Evolutionary conservation across 2,888 invertebrate genomes (phyloP), one percentile per base, ranked within the genome.

Genomic region (Teinopalpus imperialis): DNA sequence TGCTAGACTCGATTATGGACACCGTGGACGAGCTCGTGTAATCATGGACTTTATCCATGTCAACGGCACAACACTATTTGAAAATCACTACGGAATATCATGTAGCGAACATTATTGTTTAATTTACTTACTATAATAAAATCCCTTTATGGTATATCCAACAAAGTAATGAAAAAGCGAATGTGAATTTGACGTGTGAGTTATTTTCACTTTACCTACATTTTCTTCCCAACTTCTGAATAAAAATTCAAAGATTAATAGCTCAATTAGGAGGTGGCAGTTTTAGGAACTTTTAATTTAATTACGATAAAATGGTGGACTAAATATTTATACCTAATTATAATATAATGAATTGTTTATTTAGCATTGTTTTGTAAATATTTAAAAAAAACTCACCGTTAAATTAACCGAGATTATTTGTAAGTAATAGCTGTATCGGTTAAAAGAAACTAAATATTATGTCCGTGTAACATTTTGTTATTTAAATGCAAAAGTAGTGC

Each of bases 1-100:
- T 34, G 35, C 65, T 69, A 5, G 76, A 69, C 4, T 74, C 72
- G 1, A 74, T 59, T 39, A 74, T 67, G 0, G 78, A 78, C 5
- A 65, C 63, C 0, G 73, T 71, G 0, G 78, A 74, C 0, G 74
- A 70, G n/a, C 69, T 66, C 0, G 62, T 57, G 16, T 65, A 63
- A 13, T 61, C 62, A 23, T 40, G 43, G 7, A 34, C 49, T 9
- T 41, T 41, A 9, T 68, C 66, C 74, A 74, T 74, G 4, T 31
- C 50, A 9, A 3, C 29, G 5, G 7, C 39, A 36, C 47, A 29
- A 12, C 36, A 26, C 27, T n/a, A n/a, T n/a, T n/a, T n/a, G n/a
- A n/a, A n/a, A 27, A 4, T 26, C 9, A 8, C 9, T 10, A 8
- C 4, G 10, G 10, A 26, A 23, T 9, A 23, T 35, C 8, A 36